Conservation (phyloP, 2,888 invertebrate species). For the Acrocyrtus sp. region DNA sequence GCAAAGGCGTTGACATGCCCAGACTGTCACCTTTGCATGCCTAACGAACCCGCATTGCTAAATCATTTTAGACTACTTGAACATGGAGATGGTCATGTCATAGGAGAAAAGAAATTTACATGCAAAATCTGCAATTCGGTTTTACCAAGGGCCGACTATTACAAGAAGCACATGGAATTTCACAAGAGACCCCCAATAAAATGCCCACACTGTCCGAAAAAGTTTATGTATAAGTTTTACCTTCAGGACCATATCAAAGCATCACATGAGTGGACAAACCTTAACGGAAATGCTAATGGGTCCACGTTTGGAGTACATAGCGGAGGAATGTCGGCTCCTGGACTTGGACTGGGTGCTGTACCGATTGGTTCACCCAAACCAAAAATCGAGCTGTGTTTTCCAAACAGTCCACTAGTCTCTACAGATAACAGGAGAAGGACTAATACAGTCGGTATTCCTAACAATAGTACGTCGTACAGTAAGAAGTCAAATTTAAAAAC, state of each 20-base stretch:
- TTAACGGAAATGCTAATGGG: not conserved
- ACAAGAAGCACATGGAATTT: conserved; percentile 18
- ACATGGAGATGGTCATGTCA: not conserved
- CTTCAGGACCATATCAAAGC: conserved; percentile 33
- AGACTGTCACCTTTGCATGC: conserved; percentile 3
- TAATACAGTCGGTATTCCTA: too few species aligned
- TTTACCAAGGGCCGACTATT: conserved; percentile 25
- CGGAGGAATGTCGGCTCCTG: not conserved
- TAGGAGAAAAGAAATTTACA: not conserved
- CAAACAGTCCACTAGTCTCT: too few species aligned
- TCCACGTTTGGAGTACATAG: too few species aligned
- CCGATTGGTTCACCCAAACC: too few species aligned
- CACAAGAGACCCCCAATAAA: conserved; percentile 8
- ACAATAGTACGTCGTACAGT: too few species aligned
- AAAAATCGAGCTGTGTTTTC: too few species aligned
- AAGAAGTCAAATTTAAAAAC: too few species aligned
- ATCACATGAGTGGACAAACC: conserved; percentile 3
- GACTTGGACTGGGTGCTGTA: too few species aligned
- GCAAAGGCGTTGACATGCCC: conserved; percentile 22
- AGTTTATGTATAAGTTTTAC: conserved; percentile 30
- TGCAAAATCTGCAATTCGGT: conserved; percentile 19
- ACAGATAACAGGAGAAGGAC: too few species aligned
- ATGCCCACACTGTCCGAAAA: conserved; percentile 26
- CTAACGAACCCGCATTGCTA: not conserved
- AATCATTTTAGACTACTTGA: conserved; percentile 18